Evolutionary conservation across 2,113 vertebrate species (phyloP).

Genomic region (Motacilla alba): DNA sequence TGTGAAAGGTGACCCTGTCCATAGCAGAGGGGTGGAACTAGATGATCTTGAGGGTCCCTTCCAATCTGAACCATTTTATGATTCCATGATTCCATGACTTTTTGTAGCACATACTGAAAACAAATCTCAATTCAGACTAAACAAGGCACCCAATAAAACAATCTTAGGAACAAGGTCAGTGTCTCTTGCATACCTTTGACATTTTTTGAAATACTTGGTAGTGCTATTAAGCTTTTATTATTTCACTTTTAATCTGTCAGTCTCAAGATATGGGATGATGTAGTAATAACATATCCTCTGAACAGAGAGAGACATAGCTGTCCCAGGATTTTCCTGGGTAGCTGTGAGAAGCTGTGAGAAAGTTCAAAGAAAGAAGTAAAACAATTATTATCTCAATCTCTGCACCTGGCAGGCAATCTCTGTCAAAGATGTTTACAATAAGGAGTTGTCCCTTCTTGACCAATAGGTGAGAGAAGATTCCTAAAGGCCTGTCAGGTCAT

Average conservation of each 20-base stretch:
- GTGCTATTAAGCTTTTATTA: background rate
- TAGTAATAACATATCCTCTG: too few relatives aligned
- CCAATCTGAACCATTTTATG: background rate
- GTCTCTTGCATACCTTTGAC: background rate
- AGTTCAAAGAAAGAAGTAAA: too few relatives aligned
- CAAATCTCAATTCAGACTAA: background rate
- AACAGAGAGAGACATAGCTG: too few relatives aligned
- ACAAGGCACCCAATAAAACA: background rate
- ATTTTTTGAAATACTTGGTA: background rate
- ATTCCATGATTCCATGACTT: background rate
- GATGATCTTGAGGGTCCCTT: background rate
- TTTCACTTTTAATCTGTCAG: background rate
- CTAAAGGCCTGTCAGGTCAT: too few relatives aligned
- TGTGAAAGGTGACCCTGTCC: background rate
- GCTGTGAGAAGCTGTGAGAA: too few relatives aligned
- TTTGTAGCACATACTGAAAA: background rate
- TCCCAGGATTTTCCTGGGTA: too few relatives aligned
- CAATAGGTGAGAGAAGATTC: too few relatives aligned
- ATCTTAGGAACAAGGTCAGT: background rate
- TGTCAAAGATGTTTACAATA: too few relatives aligned
- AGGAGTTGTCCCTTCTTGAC: too few relatives aligned
- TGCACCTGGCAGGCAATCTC: too few relatives aligned
- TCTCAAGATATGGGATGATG: background rate
- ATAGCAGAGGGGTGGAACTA: rapidly evolving
- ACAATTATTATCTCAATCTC: too few relatives aligned